phyloP scores from a whole-genome alignment of 1,140 invertebrate species.

The Scylla paramamosain region DNA sequence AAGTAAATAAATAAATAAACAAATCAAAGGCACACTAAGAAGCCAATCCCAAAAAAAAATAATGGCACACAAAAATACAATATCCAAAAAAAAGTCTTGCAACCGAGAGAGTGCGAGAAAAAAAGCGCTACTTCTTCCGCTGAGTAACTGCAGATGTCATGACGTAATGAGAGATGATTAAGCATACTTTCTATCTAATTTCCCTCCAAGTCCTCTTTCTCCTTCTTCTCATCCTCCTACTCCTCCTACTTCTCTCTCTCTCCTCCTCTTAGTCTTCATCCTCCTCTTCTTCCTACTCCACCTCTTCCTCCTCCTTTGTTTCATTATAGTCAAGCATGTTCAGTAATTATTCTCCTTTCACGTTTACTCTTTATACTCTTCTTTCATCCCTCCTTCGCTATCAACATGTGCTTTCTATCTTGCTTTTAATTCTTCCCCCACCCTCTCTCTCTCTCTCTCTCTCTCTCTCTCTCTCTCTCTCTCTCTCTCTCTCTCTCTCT shows the following conservation, averaged over 20 bases:
- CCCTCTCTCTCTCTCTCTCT: background rate
- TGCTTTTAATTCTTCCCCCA: background rate
- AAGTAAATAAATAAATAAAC: too few relatives aligned
- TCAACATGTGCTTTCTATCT: background rate
- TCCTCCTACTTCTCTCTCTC: background rate
- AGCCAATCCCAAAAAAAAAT: too few relatives aligned
- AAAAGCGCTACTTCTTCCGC: too few relatives aligned
- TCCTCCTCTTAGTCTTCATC: background rate
- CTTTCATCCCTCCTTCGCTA: background rate
- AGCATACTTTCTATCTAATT: too few relatives aligned
- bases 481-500: too few relatives aligned
- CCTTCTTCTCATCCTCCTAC: background rate
- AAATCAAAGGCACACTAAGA: too few relatives aligned
- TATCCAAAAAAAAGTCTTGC: too few relatives aligned
- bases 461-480: background rate
- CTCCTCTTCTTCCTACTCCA: background rate
- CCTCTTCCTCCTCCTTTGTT: background rate
- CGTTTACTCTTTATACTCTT: background rate
- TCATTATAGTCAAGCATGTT: background rate
- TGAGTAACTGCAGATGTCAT: too few relatives aligned
- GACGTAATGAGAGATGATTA: too few relatives aligned
- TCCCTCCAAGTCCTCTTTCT: background rate
- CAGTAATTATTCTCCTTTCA: background rate
- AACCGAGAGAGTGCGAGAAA: too few relatives aligned
- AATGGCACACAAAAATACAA: too few relatives aligned